Base-by-base conservation (phyloP, 2,888 invertebrate species). In the Hirtodrosophila confusa region DNA sequence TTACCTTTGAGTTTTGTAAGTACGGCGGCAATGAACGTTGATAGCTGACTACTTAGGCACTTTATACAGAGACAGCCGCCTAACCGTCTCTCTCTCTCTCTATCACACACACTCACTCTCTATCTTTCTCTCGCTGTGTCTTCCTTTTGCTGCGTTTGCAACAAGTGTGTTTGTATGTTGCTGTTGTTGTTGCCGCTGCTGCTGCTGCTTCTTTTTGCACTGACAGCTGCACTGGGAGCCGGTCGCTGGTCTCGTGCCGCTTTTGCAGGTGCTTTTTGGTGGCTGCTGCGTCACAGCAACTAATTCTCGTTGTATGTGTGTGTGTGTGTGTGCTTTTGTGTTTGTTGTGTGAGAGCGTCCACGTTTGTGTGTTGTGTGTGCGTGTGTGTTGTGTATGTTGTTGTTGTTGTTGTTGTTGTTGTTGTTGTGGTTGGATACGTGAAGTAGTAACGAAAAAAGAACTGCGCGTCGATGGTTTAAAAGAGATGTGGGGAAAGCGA, bases 381-480 rank as follows among this genome's bases (percentile, higher is more conserved):
- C 43, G 33, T 31, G n/a, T 51, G 39, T 67, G 33, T 66, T 56
- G 55, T 58, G 67, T 60, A 53, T 60, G 49, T 58, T 41, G 64
- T 54, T 56, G 56, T n/a, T n/a, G n/a, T 47, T 48, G 49, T 33
- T 62, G 63, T 63, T 45, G 35, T 7, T 51, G 51, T 39, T 61
- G 50, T 23, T 45, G 23, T 51, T 49, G 54, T 63, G 36, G 48
- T 74, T 82, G 68, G 74, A 65, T 63, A 75, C 55, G 58, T 68
- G 61, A 64, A 73, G 83, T 78, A 86, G 71, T 86, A 86, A 80
- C 82, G 85, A 86, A 86, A 80, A 80, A 80, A 84, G 75, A 80
- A 80, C 84, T 86, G 86, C 80, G 84, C 77, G 80, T 84, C 84
- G 84, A 58, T 72, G 78, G 67, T 64, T 62, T 45, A 39, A 60